Base-by-base conservation (phyloP, 2,888 invertebrate species). In the Pheosia gnoma region DNA sequence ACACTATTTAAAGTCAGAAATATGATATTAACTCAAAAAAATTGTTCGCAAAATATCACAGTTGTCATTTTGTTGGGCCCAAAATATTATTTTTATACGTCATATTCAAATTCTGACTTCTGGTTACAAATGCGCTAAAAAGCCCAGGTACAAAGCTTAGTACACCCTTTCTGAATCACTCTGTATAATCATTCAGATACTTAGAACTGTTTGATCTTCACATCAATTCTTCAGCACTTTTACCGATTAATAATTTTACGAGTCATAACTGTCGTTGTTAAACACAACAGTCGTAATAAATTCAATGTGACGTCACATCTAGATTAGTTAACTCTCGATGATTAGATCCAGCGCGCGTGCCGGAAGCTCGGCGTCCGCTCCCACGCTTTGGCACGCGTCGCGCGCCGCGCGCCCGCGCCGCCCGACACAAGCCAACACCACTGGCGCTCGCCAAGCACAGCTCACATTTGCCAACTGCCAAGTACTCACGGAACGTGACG, bases 321-420 rank as follows among this genome's bases (percentile, higher is more conserved):
- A 75, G 75, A 55, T 39, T 55, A 55, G 39, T 55, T 55, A 13
- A 39, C 25, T 39, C 55, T 59, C 61, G 63, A 52, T 62, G 59
- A 63, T 63, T 61, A 51, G 57, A 43, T 61, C 59, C 58, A 57
- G 65, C 66, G 76, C 81, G 82, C 84, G 85, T 88, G 88, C 83
- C 91, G 90, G 91, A 90, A 89, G 86, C 74, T 71, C 71, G 79
- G 79, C 83, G 84, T 82, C 82, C 81, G 84, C 89, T 85, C 90
- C 91, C 89, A 89, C 90, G 90, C 87, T 67, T 87, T 89, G 89
- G 90, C 90, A 89, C 89, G 88, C 89, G 82, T 69, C 67, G 67
- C 71, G 74, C 80, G 74, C 25, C 90, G 89, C 89, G 88, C 89
- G 82, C 68, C 67, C 71, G 74, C 80, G 74, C 65, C 65, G 60